These are phyloP conservation scores for Megaleporinus macrocephalus DNA, from an alignment of 2,113 vertebrate species.

Conservation along the genomic window DNA sequence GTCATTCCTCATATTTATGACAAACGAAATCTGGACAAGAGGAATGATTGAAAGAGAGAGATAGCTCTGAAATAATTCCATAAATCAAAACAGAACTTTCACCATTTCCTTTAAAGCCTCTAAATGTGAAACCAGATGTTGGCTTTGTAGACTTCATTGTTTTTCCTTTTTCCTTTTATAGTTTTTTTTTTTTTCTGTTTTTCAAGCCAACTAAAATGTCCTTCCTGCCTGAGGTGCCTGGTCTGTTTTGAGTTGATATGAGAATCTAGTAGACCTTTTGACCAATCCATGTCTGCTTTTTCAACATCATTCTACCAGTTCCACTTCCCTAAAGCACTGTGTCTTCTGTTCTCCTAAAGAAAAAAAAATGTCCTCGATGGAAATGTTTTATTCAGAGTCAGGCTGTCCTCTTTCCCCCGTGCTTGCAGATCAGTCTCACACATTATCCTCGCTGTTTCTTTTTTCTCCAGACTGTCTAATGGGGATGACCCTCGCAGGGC, in stretches of 20 bases:
- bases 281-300: constrained; percentile 45
- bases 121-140: constrained; percentile 92
- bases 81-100: constrained; percentile 88
- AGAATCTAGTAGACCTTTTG: constrained; percentile 75
- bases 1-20: constrained; percentile 29
- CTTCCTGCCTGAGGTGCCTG: constrained; percentile 80
- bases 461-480: background rate
- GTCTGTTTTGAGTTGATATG: constrained; percentile 87
- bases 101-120: constrained; percentile 86
- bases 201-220: constrained; percentile 84
- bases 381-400: constrained; percentile 42
- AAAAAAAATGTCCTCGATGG: constrained; percentile 18
- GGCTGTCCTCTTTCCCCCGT: constrained; percentile 4
- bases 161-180: constrained; percentile 86
- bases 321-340: constrained; percentile 39
- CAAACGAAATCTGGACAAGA: constrained; percentile 18
- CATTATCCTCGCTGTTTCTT: constrained; percentile 25
- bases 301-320: constrained; percentile 40
- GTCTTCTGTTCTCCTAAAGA: constrained; percentile 29
- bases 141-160: constrained; percentile 77
- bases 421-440: constrained; percentile 7
- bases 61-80: constrained; percentile 83
- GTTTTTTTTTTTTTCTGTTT: constrained; percentile 56
- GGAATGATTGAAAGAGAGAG: constrained; percentile 14
- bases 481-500: constrained; percentile 2